Conservation (phyloP, 2,888 invertebrate genomes). For the Bembecia ichneumoniformis region DNA sequence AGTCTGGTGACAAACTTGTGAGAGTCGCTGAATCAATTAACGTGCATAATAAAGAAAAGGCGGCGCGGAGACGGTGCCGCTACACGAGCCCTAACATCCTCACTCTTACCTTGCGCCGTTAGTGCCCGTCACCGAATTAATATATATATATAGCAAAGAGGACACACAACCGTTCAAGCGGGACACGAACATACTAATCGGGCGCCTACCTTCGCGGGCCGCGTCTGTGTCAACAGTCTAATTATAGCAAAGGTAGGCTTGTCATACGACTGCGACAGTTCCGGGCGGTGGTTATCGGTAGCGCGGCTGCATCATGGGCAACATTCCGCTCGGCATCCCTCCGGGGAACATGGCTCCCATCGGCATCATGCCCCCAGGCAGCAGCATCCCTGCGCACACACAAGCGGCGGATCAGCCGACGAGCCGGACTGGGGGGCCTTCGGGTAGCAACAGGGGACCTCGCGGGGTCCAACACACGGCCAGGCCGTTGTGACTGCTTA, state of each 20-base stretch:
- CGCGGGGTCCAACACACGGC: conserved; percentile 48
- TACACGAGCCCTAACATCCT: conserved; percentile 1
- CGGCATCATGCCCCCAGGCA: conserved; percentile 62
- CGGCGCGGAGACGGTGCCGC: conserved; percentile 1
- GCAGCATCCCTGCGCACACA: conserved; percentile 62
- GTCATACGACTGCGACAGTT: conserved; percentile 8
- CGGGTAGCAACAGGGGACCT: conserved; percentile 36
- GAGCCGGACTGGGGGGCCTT: conserved; percentile 1
- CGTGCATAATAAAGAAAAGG: neutral
- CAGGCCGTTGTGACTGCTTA: conserved; percentile 48
- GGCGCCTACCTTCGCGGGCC: conserved; percentile 37
- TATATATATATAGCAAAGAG: conserved; percentile 20
- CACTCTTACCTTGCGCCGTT: conserved; percentile 30
- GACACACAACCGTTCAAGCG: conserved; percentile 38
- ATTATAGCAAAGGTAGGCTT: conserved; percentile 4
- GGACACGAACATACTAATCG: conserved; percentile 24
- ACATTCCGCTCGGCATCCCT: conserved; percentile 34
- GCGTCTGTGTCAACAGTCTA: conserved; percentile 15
- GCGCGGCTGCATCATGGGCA: conserved; percentile 86
- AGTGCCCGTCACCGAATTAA: conserved; percentile 36
- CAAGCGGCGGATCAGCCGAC: conserved; percentile 12
- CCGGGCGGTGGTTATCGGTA: conserved; percentile 79
- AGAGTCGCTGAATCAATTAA: too few species aligned
- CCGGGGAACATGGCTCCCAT: conserved; percentile 70
- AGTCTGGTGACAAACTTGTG: too few species aligned